Evolutionary conservation across 2,888 invertebrate species (phyloP), one percentile per base, ranked within the genome.

Genomic region (Rhamnusium bicolor): DNA sequence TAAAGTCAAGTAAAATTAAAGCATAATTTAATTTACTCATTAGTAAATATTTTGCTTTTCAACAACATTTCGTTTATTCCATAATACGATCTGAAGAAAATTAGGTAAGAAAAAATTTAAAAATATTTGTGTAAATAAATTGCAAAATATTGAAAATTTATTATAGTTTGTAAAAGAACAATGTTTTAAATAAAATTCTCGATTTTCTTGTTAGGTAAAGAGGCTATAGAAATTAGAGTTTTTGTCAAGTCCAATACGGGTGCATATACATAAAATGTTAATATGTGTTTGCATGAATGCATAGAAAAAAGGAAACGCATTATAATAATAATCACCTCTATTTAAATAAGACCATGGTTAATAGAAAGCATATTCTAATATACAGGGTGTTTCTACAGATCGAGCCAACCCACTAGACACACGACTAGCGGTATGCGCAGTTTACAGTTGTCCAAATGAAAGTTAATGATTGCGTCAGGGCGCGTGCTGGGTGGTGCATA

Each of bases 361-460:
- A 54, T 54, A 54, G 24, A 54, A 54, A 5, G 54, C n/a, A 21
- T 54, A 24, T 24, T 24, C n/a, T n/a, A n/a, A n/a, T n/a, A n/a
- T n/a, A n/a, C n/a, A n/a, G n/a, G n/a, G n/a, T n/a, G n/a, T n/a
- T n/a, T n/a, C n/a, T n/a, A n/a, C n/a, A n/a, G n/a, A n/a, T n/a
- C n/a, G n/a, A n/a, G n/a, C n/a, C n/a, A n/a, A n/a, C n/a, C n/a
- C n/a, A n/a, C n/a, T n/a, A n/a, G n/a, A n/a, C n/a, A n/a, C n/a
- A n/a, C n/a, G n/a, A n/a, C n/a, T n/a, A n/a, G n/a, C n/a, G n/a
- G n/a, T n/a, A n/a, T n/a, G n/a, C n/a, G n/a, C n/a, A n/a, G n/a
- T n/a, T n/a, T n/a, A n/a, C n/a, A n/a, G n/a, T n/a, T n/a, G n/a
- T n/a, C n/a, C n/a, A n/a, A n/a, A n/a, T n/a, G n/a, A n/a, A n/a